Percentiles rank a stretch among this genome's conserved stretches.
Evolutionary conservation across 2,113 vertebrate genomes (phyloP).

Genomic region (Tor tambroides): DNA sequence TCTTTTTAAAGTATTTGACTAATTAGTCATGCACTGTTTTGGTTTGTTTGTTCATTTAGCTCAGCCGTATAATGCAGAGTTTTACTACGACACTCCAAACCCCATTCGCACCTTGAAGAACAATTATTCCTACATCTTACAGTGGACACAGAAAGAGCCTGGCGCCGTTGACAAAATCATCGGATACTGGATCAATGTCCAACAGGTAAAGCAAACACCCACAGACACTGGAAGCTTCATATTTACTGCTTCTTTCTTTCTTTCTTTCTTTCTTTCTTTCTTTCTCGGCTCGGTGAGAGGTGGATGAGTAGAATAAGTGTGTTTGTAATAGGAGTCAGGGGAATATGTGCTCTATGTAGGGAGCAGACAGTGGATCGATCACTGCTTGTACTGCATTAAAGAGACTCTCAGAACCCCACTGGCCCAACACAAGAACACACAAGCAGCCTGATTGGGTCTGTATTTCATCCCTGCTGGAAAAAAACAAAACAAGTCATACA

Average conservation of each 20-base stretch:
- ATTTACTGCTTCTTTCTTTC: neutral
- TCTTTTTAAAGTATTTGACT: neutral
- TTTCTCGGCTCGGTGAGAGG: slow-evolving; percentile 8
- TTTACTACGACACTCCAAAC: slow-evolving; percentile 97
- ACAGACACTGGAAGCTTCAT: slow-evolving; percentile 14
- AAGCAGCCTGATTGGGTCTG: slow-evolving; percentile 19
- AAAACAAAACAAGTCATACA: neutral
- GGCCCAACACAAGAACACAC: neutral
- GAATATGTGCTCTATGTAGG: slow-evolving; percentile 51
- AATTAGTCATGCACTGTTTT: neutral
- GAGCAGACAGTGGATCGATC: slow-evolving; percentile 65
- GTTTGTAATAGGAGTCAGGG: slow-evolving; percentile 63
- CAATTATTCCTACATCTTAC: slow-evolving; percentile 94
- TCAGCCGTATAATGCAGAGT: slow-evolving; percentile 93
- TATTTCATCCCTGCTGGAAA: slow-evolving; percentile 1
- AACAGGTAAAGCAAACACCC: slow-evolving; percentile 78
- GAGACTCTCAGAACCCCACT: slow-evolving; percentile 46
- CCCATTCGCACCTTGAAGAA: slow-evolving; percentile 90
- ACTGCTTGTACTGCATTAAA: slow-evolving; percentile 65
- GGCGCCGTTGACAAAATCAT: slow-evolving; percentile 88
- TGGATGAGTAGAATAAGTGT: slow-evolving; percentile 63
- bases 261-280: neutral
- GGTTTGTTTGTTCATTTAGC: slow-evolving; percentile 71
- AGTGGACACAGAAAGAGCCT: slow-evolving; percentile 97
- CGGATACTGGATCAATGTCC: slow-evolving; percentile 87